Conservation (phyloP, 2,888 invertebrate genomes). For the Galerucella pusilla region DNA sequence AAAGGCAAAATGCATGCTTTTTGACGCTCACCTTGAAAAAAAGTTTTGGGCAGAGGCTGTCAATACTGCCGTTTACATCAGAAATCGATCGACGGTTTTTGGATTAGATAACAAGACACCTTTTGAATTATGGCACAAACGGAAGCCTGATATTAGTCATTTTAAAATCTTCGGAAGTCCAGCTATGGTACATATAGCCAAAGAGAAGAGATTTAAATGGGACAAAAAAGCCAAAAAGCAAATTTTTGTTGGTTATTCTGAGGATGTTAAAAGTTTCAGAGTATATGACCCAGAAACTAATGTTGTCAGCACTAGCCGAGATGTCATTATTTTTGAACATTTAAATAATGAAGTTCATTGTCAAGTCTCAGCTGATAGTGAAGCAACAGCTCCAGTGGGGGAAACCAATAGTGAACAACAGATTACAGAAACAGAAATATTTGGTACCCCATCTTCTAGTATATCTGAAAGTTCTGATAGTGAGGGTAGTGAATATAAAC, state of each 20-base stretch:
- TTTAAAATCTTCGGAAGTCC: slow-evolving; percentile 37
- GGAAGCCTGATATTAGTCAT: slow-evolving; percentile 48
- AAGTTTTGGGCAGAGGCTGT: slow-evolving; percentile 49
- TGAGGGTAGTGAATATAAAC: not conserved
- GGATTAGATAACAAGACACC: slow-evolving; percentile 50
- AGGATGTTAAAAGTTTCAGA: slow-evolving; percentile 35
- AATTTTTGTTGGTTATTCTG: slow-evolving; percentile 37
- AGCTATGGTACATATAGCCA: slow-evolving; percentile 39
- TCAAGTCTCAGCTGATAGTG: not conserved
- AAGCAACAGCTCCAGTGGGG: not conserved
- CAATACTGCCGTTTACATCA: slow-evolving; percentile 47
- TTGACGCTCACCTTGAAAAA: slow-evolving; percentile 47
- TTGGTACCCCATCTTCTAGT: not conserved
- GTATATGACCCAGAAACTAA: slow-evolving; percentile 26
- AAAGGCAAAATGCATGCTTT: slow-evolving; percentile 48
- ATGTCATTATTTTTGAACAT: slow-evolving; percentile 29
- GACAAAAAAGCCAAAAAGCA: slow-evolving; percentile 35
- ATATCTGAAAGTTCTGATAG: not conserved
- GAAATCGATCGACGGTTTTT: slow-evolving; percentile 38
- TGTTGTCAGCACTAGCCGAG: slow-evolving; percentile 19
- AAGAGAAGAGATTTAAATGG: slow-evolving; percentile 33
- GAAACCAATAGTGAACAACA: not conserved
- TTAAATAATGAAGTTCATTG: slow-evolving; percentile 24
- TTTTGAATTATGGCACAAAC: slow-evolving; percentile 51
- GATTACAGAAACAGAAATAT: not conserved